Percentiles rank a stretch among this genome's conserved stretches.
Conservation (phyloP, 2,797 vertebrate species). For the Meriones psammophilus region DNA sequence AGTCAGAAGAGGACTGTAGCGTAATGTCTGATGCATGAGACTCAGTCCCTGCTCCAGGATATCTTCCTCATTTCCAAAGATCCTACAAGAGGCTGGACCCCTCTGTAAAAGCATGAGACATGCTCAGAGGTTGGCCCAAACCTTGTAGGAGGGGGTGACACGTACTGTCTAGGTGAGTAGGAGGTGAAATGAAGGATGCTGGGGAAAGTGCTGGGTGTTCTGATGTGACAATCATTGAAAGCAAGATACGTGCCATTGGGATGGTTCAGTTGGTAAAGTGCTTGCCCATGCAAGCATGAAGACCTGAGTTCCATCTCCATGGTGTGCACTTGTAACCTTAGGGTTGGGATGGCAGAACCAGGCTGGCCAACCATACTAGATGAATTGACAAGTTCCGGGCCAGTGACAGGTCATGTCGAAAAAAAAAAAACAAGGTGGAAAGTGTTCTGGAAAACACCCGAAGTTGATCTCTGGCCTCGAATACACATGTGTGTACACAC, state of each 20-base stretch:
- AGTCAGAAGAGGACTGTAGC: background rate
- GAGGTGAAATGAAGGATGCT: background rate
- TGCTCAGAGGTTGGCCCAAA: background rate
- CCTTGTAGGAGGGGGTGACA: background rate
- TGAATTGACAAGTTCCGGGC: background rate
- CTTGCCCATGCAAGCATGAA: background rate
- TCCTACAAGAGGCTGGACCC: background rate
- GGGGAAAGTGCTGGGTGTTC: background rate
- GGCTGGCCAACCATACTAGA: background rate
- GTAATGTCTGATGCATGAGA: background rate
- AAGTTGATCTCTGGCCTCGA: background rate
- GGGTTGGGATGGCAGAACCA: background rate
- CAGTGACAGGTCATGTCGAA: background rate
- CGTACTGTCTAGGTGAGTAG: background rate
- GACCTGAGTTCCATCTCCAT: background rate
- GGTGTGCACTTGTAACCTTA: background rate
- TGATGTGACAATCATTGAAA: background rate
- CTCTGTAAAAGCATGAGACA: background rate
- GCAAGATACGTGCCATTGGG: background rate
- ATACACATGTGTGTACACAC: background rate
- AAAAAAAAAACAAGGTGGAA: background rate
- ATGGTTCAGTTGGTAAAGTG: background rate
- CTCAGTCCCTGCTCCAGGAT: background rate
- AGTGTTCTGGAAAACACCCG: background rate
- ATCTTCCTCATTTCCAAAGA: slow-evolving; percentile 39